A percentile compares a stretch with the other conserved stretches of the same genome.
phyloP scores from a whole-genome alignment of 2,113 vertebrate species.

The Junco hyemalis region DNA sequence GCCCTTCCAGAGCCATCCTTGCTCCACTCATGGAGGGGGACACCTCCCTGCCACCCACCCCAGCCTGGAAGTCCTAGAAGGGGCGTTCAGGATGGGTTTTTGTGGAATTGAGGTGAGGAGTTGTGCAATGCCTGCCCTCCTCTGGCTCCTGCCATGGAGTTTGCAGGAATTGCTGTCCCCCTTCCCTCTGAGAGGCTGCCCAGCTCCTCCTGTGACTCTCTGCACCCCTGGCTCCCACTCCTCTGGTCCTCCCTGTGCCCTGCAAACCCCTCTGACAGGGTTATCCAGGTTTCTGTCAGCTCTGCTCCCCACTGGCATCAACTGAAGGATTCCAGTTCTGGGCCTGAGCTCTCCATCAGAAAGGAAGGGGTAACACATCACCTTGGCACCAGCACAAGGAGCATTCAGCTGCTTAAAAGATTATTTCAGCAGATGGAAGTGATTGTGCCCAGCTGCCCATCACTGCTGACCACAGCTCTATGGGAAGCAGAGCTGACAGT shows the following conservation, averaged over 20 bases:
- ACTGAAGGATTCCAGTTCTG: neutral
- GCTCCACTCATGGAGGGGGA: neutral
- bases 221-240: rapidly evolving
- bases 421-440: neutral
- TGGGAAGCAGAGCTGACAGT: neutral
- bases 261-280: rapidly evolving
- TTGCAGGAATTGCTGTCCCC: neutral
- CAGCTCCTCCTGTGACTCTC: rapidly evolving
- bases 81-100: neutral
- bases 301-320: neutral
- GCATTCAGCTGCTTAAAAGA: neutral
- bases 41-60: neutral
- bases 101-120: neutral
- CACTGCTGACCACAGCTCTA: neutral
- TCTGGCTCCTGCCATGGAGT: neutral
- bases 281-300: neutral
- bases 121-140: neutral
- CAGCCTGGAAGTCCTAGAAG: rapidly evolving
- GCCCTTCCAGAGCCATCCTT: neutral
- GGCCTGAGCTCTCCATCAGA: neutral
- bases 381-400: neutral
- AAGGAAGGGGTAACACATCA: neutral
- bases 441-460: neutral
- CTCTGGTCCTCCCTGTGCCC: rapidly evolving
- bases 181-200: neutral